Base-by-base conservation (phyloP, 2,113 vertebrate species). In the Hippocampus barbouri region DNA sequence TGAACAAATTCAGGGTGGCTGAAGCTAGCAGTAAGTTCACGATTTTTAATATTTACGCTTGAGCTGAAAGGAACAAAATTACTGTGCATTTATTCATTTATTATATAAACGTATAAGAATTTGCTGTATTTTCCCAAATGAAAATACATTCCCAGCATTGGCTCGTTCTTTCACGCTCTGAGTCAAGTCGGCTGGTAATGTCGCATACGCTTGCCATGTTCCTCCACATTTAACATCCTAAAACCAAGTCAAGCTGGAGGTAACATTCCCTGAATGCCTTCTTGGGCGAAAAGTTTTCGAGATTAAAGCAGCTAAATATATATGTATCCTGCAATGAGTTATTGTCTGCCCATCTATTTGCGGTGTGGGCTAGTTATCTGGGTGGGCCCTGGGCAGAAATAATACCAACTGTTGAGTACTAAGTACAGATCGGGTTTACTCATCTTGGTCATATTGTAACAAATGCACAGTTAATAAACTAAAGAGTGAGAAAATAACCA, bases 261-360 rank as follows among this genome's bases (percentile, higher is more conserved):
- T 64, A 74, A 60, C 68, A 87, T 83, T 86, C 83, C 78, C 72
- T 10, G n/a, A 75, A 87, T 84, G 71, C 73, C 79, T 77, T 56
- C 66, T 65, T 69, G 47, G 74, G 54, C 71, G 56, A 75, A 89
- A 59, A 78, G 43, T 67, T 68, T 70, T 51, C 54, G 68, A 34
- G 76, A 79, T 78, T 66, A 76, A 47, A 77, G 78, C 69, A 67
- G 73, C 83, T 83, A 88, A 77, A 80, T 82, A 67, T 87, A 75
- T 27, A 75, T 56, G 20, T 41, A 64, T 64, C 5, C 74, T 71
- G 68, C 66, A 62, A 21, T 73, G 64, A 74, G 71, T 82, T 84
- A 74, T 72, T 77, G 79, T 82, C 70, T 69, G 2, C 72, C 27
- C 20, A 61, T 78, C 85, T 90, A 82, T 89, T 88, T 74, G 69